Conservation (phyloP, 23 tunicate genomes). For the Halocynthia aurantium region DNA sequence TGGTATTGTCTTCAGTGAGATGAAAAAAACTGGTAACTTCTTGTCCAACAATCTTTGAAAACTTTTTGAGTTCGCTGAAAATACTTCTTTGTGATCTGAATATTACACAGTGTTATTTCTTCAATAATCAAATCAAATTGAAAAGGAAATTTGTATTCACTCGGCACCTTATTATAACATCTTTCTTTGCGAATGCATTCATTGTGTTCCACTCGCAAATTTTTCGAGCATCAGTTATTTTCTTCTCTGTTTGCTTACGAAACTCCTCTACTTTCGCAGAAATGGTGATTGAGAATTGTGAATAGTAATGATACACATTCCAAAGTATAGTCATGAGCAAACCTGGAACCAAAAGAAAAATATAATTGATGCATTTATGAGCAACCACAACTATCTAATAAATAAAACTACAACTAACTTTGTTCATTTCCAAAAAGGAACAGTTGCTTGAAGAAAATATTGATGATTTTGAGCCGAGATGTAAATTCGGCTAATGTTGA, state of each 20-base stretch:
- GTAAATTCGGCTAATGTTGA: neutral
- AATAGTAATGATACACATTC: constrained; percentile 57
- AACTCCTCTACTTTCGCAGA: constrained; percentile 28
- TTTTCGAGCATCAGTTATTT: constrained; percentile 59
- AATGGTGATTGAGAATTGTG: constrained; percentile 23
- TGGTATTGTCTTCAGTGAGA: too few species aligned
- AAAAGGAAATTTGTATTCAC: neutral
- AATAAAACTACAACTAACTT: too few species aligned
- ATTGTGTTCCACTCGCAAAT: constrained; percentile 83
- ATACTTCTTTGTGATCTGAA: neutral
- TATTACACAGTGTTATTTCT: neutral
- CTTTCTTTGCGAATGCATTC: constrained; percentile 64
- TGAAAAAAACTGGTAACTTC: too few species aligned
- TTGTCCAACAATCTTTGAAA: too few species aligned
- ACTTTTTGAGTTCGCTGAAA: too few species aligned
- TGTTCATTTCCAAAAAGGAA: neutral
- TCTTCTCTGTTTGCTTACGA: constrained; percentile 72
- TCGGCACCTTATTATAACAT: constrained; percentile 32
- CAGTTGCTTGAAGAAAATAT: neutral
- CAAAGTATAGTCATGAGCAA: too few species aligned
- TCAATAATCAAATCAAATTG: neutral
- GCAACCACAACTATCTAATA: too few species aligned
- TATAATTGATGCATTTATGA: too few species aligned
- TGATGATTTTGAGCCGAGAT: neutral
- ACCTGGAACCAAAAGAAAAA: too few species aligned